Base-by-base conservation (phyloP, 2,888 invertebrate species). In the Tortrix viridana region DNA sequence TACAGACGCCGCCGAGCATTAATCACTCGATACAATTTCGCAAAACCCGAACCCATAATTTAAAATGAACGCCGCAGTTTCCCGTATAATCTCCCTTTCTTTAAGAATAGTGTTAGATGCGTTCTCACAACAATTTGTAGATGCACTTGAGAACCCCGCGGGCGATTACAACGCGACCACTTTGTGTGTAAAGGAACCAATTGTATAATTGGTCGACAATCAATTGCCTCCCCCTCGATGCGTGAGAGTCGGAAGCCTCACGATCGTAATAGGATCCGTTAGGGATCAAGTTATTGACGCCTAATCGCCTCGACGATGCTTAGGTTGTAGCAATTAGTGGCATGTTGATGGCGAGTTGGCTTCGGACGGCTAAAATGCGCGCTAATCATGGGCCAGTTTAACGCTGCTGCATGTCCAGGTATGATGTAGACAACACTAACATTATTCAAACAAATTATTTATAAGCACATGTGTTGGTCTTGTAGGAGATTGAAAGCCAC, bases 121-220 rank as follows among this genome's bases (percentile, higher is more conserved):
- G 54, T 66, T 65, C 61, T 67, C 67, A 64, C 65, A 68, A 65
- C 69, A 70, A 70, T 71, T 69, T 67, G 71, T 73, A 71, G 73
- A 72, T 71, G 61, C 49, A 49, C 55, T 72, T 70, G 70, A 49
- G 57, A 60, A 57, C 53, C 57, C 60, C 56, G 41, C 49, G 73
- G 75, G 76, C 77, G 71, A 66, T 67, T 64, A 66, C 65, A 37
- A 43, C 54, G 60, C 59, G 72, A 69, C 70, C 74, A 71, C 73
- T 76, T 72, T 72, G 71, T 71, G 72, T 67, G 73, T 71, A 74
- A 75, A 73, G 69, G 69, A 72, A 73, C 65, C 84, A 85, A 88
- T 88, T 87, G 84, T 82, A 79, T 88, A 88, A 88, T 88, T 86
- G 83, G 72, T 68, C 72, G 62, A 71, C 74, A 72, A 82, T 82